These are phyloP conservation scores for Drosophila subquinaria DNA, from an alignment of 2,888 invertebrate genomes.

Conservation along the genomic window DNA sequence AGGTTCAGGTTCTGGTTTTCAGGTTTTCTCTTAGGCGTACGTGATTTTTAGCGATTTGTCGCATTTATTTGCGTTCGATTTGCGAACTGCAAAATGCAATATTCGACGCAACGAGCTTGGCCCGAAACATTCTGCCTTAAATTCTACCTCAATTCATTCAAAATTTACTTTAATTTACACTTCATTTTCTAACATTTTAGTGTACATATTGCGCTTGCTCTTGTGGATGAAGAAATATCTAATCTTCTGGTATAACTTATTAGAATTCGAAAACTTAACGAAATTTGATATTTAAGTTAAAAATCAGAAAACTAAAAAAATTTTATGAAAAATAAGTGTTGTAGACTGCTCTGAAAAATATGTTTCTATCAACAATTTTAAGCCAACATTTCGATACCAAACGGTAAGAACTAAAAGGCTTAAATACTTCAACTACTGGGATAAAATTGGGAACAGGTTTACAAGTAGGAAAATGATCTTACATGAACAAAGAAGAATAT, in stretches of 20 bases:
- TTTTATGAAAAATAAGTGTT: no score
- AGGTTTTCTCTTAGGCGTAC: constrained; percentile 42
- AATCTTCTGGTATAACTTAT: not conserved
- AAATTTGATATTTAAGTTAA: not conserved
- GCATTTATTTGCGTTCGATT: constrained; percentile 64
- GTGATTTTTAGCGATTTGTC: constrained; percentile 71
- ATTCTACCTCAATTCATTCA: not conserved
- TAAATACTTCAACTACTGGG: no score
- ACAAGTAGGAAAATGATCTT: no score
- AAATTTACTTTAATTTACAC: not conserved
- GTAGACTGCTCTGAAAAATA: no score
- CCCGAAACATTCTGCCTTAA: not conserved
- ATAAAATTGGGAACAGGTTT: no score
- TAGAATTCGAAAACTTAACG: not conserved
- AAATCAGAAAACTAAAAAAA: no score
- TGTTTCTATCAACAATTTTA: no score
- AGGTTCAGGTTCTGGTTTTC: not conserved
- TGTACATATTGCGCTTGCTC: not conserved
- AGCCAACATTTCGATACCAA: no score
- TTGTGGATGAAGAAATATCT: not conserved
- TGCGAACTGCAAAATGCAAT: constrained; percentile 18
- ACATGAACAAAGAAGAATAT: no score
- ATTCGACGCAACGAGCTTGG: constrained; percentile 3
- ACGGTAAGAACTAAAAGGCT: no score
- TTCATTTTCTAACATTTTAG: not conserved